Conservation (phyloP, 2,888 invertebrate species). For the Drosophila mimica region DNA sequence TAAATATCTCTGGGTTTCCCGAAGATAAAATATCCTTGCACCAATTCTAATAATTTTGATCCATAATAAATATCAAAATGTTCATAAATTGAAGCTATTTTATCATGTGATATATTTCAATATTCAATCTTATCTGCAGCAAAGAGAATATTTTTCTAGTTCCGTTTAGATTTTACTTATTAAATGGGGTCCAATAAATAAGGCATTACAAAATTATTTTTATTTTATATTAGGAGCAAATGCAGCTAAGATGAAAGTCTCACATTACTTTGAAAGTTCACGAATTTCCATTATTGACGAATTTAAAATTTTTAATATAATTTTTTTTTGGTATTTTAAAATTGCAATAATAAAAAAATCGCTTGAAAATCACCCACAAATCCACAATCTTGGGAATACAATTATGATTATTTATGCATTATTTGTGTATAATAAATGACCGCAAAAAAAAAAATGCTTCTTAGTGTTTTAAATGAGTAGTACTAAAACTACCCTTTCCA, state of each 20-base stretch:
- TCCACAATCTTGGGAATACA: neutral
- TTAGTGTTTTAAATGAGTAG: constrained; percentile 7
- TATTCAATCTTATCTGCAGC: neutral
- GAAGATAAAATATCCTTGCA: constrained; percentile 13
- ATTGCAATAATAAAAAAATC: neutral
- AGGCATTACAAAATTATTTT: neutral
- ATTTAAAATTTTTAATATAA: neutral
- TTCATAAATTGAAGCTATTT: neutral
- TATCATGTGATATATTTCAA: neutral
- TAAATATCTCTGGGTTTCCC: neutral
- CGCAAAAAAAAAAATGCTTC: constrained; percentile 11
- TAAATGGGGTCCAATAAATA: neutral
- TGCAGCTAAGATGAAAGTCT: neutral
- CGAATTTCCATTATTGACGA: no score
- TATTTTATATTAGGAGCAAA: neutral
- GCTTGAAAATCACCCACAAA: neutral
- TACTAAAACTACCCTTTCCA: constrained; percentile 3
- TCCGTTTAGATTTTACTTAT: neutral
- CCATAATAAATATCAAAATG: neutral
- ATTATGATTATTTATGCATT: neutral
- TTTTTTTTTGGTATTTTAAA: neutral
- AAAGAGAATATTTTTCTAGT: neutral
- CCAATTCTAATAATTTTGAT: neutral
- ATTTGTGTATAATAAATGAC: constrained; percentile 4
- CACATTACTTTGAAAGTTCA: neutral